Evolutionary conservation across 2,113 vertebrate species (phyloP), one percentile per base, ranked within the genome.

Genomic region (Zootoca vivipara): DNA sequence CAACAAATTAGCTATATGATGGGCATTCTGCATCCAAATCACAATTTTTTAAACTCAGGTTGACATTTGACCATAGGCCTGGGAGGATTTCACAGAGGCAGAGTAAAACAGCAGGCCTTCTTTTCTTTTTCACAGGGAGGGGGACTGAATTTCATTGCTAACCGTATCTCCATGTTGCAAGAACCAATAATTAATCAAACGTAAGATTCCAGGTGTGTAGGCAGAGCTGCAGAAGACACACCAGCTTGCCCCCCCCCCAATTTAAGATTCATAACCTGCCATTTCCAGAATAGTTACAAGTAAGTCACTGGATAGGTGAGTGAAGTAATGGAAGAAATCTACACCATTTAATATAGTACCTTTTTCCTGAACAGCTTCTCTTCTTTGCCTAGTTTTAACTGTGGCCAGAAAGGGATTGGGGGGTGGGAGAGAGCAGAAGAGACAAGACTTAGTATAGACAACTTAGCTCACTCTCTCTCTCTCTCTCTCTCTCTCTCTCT

Each of bases 311-410:
- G 28, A 15, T 56, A 40, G 79, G 2, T 28, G 35, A 24, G n/a
- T 33, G 46, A 52, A 46, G 42, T n/a, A 38, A 83, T 38, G 33
- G 56, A 81, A 9, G 75, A 75, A 91, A 86, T 89, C 18, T 62
- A 62, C 16, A 62, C 16, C 15, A 73, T 35, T 73, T 62, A 46
- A 35, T 78, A 82, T 64, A 79, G 87, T 95, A 97, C 96, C 97
- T 97, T 97, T 93, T 95, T 97, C 95, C 95, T 94, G 92, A 97
- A 95, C 92, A 96, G 92, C 87, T 97, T 97, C 75, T 96, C 95
- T 92, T 97, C 96, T 95, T 96, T 95, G 88, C 94, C 95, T 83
- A 96, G 93, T 92, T 97, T 96, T 72, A 97, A 91, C 95, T 97
- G 91, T 78, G 79, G 85, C 62, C 90, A 92, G 70, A 94, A 93